These are phyloP conservation scores for Amblyraja radiata DNA, from an alignment of 2,797 vertebrate genomes.

Conservation along the genomic window DNA sequence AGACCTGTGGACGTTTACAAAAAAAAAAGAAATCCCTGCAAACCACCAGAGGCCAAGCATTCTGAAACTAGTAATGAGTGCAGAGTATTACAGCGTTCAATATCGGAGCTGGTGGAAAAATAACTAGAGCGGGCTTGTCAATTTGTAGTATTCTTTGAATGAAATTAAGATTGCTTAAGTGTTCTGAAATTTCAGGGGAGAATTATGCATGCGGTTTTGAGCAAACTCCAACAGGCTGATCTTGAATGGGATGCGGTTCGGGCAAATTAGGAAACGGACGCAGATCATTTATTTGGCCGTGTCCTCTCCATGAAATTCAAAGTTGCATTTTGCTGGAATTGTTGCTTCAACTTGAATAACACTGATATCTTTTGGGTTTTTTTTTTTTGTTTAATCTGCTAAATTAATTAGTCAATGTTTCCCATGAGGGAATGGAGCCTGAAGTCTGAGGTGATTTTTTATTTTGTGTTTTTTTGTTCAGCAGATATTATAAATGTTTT, in stretches of 20 bases:
- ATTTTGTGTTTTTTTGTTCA: no score
- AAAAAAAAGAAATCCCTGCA: no score
- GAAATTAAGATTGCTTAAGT: not conserved
- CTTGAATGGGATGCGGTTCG: not conserved
- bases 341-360: not conserved
- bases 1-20: not conserved
- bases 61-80: not conserved
- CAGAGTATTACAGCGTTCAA: not conserved
- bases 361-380: not conserved
- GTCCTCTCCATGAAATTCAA: not conserved
- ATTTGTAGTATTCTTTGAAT: not conserved
- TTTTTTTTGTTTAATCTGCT: not conserved
- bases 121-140: not conserved
- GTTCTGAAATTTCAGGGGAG: not conserved
- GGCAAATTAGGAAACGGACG: not conserved
- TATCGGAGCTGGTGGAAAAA: not conserved
- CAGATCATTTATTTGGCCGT: not conserved
- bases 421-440: not conserved
- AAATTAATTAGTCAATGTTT: constrained; percentile 7
- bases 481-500: constrained; percentile 5
- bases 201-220: not conserved
- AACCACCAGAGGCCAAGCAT: not conserved
- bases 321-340: not conserved
- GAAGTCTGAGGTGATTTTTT: not conserved
- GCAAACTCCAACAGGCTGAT: not conserved